phyloP scores from a whole-genome alignment of 1,140 invertebrate species.

The Bathynomus jamesi region DNA sequence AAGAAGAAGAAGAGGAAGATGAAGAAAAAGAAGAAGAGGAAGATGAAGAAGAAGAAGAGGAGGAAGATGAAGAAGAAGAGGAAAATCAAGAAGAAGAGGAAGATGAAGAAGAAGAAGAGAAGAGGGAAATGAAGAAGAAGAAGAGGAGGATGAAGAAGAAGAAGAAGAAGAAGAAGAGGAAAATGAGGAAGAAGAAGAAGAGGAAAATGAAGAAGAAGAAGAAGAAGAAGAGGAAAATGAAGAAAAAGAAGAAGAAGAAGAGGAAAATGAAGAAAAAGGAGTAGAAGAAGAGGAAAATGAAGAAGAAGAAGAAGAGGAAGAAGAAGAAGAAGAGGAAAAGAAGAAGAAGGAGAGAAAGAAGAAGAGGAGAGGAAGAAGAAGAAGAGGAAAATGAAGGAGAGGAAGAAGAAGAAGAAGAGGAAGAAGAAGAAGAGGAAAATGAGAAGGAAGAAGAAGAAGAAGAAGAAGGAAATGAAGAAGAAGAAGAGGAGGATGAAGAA shows the following conservation, averaged over 20 bases:
- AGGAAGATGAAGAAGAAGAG: slow-evolving; percentile 23
- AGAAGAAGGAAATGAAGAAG: no score
- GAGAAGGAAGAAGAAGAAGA: background rate
- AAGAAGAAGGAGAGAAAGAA: background rate
- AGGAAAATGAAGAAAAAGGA: background rate
- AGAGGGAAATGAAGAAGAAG: slow-evolving; percentile 26
- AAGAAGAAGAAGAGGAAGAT: background rate
- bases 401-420: background rate
- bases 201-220: slow-evolving; percentile 12
- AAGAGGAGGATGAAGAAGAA: no score
- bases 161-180: slow-evolving; percentile 2
- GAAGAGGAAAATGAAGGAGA: no score
- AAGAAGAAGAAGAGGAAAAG: background rate
- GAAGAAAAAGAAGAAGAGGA: background rate
- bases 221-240: slow-evolving; percentile 4
- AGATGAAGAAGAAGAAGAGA: background rate
- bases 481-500: no score
- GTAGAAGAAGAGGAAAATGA: no score
- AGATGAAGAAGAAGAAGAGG: background rate
- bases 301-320: no score
- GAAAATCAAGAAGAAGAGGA: no score
- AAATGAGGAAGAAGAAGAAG: no score
- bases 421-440: background rate
- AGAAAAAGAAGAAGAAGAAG: background rate
- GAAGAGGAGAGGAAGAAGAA: background rate